Evolutionary conservation across 2,113 vertebrate genomes (phyloP), one percentile per base, ranked within the genome.

Genomic region (Engystomops pustulosus): DNA sequence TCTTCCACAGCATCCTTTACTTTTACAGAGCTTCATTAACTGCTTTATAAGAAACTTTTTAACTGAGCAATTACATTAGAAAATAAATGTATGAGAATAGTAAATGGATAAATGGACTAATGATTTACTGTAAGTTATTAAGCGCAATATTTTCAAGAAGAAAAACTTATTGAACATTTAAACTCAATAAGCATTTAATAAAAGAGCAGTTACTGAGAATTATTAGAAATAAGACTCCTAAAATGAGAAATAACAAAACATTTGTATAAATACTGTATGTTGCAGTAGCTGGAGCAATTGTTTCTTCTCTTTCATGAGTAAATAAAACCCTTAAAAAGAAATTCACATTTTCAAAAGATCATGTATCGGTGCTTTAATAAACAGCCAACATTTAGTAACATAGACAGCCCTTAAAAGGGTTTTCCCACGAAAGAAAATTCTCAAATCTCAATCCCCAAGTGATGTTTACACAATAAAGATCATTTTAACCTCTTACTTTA

Each of bases 61-160:
- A 65, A 32, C 60, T 17, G 14, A 65, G 17, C 27, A 65, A 32
- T 65, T 65, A 65, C 27, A 32, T 5, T 65, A 62, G 58, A 62
- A 15, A 65, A 32, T 65, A 32, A 32, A 32, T 65, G 32, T 32
- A 62, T 15, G 7, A 32, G 60, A 2, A 65, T 32, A 32, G 27
- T 65, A 65, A 65, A 30, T 65, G 60, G 27, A 32, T 30, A 65
- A 65, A 65, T 17, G 27, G 60, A 65, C 25, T 17, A 65, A 65
- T 30, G 27, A 65, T 65, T 32, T 65, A 25, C 8, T 10, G n/a
- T 58, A 58, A 58, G 53, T 58, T 58, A 30, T 65, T 65, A 65
- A 65, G 27, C 2, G 1, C 60, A 32, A 32, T 62, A 17, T 65
- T 65, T 65, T 32, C 25, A 17, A 17, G 32, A 32, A 32, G 4